phyloP scores from a whole-genome alignment of 2,797 vertebrate species.

The Naso thynnoides region DNA sequence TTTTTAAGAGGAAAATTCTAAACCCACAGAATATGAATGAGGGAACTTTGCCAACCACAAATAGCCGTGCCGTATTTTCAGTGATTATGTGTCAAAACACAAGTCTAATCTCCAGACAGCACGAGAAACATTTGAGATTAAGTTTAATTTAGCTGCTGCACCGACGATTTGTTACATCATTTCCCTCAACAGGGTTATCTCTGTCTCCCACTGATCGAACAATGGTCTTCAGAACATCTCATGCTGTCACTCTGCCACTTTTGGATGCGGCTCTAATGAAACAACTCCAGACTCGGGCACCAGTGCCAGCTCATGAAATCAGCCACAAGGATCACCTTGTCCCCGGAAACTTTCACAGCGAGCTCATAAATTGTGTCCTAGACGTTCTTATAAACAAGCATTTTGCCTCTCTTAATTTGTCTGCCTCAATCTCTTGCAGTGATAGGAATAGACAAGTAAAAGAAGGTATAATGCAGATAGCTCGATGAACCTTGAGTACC shows the following conservation, averaged over 20 bases:
- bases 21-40: conserved; percentile 41
- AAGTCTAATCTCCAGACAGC: conserved; percentile 56
- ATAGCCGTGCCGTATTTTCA: conserved; percentile 22
- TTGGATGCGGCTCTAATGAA: conserved; percentile 52
- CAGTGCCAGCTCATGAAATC: conserved; percentile 51
- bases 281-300: conserved; percentile 31
- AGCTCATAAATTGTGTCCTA: conserved; percentile 50
- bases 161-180: conserved; percentile 58
- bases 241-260: conserved; percentile 53
- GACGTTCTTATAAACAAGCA: conserved; percentile 50
- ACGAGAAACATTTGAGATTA: conserved; percentile 47
- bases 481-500: conserved; percentile 5
- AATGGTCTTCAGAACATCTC: conserved; percentile 52
- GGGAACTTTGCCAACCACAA: conserved; percentile 28
- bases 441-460: conserved; percentile 26
- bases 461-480: conserved; percentile 27
- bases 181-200: conserved; percentile 57
- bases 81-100: conserved; percentile 53
- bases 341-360: conserved; percentile 32
- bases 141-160: conserved; percentile 55
- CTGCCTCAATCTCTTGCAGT: conserved; percentile 17
- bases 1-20: conserved; percentile 17
- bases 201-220: conserved; percentile 57
- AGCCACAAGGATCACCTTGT: conserved; percentile 56
- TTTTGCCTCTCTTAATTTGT: conserved; percentile 19